A percentile compares a stretch with the other conserved stretches of the same genome.
phyloP scores from a whole-genome alignment of 1,140 invertebrate species.

The Drosophila miranda region DNA sequence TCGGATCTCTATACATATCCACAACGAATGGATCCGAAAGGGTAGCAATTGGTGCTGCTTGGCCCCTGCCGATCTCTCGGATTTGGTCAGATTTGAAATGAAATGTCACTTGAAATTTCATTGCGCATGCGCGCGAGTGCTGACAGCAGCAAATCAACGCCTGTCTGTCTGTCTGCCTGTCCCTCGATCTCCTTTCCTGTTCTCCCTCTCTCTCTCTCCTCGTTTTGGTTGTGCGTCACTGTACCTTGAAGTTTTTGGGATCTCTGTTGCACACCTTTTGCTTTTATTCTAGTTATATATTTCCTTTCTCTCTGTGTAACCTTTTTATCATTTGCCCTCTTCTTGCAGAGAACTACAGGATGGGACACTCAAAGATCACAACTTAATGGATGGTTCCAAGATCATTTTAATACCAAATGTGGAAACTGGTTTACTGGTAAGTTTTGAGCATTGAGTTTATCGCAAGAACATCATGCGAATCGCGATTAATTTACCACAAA shows the following conservation, averaged over 20 bases:
- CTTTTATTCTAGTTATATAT: background rate
- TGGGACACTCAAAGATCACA: constrained; percentile 93
- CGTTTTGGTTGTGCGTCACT: constrained; percentile 19
- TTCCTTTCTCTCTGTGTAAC: background rate
- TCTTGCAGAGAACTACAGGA: constrained; percentile 92
- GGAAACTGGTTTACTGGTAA: constrained; percentile 96
- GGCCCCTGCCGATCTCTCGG: background rate
- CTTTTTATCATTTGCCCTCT: constrained; percentile 32
- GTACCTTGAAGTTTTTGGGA: constrained; percentile 18
- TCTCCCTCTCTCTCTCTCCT: too few species aligned
- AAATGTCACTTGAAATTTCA: constrained; percentile 50
- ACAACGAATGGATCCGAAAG: too few species aligned
- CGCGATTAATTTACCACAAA: too few species aligned
- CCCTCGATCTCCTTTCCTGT: too few species aligned
- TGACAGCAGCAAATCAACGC: constrained; percentile 54
- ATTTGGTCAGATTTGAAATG: constrained; percentile 22
- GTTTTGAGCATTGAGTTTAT: constrained; percentile 79
- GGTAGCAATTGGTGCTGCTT: constrained; percentile 1
- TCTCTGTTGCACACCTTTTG: constrained; percentile 28
- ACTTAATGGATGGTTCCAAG: constrained; percentile 92
- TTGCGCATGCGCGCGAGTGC: constrained; percentile 59
- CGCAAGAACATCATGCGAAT: too few species aligned
- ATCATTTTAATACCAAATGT: constrained; percentile 95
- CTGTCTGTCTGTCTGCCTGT: background rate
- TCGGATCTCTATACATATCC: too few species aligned